These are phyloP conservation scores for Sebastes diploproa DNA, from an alignment of 2,797 vertebrate genomes.

Conservation along the genomic window DNA sequence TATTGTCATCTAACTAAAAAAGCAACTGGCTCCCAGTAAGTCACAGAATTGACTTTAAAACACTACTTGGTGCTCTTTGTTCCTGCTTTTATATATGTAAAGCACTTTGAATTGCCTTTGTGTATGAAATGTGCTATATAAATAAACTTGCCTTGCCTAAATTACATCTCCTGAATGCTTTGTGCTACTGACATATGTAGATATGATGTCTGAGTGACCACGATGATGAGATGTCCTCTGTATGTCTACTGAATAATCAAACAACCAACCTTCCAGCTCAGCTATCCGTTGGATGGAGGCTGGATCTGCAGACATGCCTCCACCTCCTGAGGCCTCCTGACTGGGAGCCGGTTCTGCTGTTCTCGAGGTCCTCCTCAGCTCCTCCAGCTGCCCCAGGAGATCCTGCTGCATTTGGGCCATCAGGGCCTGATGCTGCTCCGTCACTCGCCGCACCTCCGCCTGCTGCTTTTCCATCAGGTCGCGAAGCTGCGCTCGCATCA, in stretches of 20 bases:
- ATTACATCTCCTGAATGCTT: too few relatives aligned
- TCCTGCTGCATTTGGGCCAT: constrained; percentile 82
- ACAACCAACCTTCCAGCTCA: constrained; percentile 85
- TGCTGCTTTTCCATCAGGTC: constrained; percentile 92
- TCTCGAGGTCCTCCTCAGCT: constrained; percentile 56
- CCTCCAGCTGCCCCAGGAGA: constrained; percentile 80
- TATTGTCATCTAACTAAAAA: too few relatives aligned
- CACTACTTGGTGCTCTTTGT: too few relatives aligned
- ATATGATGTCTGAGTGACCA: background rate
- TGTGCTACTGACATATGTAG: too few relatives aligned
- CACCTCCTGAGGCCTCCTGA: constrained; percentile 14
- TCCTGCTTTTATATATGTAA: too few relatives aligned
- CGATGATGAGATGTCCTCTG: background rate
- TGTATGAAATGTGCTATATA: too few relatives aligned
- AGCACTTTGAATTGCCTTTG: too few relatives aligned
- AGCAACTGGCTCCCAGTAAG: too few relatives aligned
- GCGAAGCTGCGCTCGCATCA: constrained; percentile 90
- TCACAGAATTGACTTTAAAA: too few relatives aligned
- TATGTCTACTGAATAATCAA: background rate
- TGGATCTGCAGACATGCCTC: constrained; percentile 27
- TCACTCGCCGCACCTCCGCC: constrained; percentile 78
- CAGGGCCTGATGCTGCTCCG: constrained; percentile 81
- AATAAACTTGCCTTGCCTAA: too few relatives aligned
- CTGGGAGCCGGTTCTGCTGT: constrained; percentile 13
- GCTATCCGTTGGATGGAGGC: constrained; percentile 73